These are phyloP conservation scores for Abrostola triplasia DNA, from an alignment of 2,888 invertebrate genomes.

Conservation along the genomic window DNA sequence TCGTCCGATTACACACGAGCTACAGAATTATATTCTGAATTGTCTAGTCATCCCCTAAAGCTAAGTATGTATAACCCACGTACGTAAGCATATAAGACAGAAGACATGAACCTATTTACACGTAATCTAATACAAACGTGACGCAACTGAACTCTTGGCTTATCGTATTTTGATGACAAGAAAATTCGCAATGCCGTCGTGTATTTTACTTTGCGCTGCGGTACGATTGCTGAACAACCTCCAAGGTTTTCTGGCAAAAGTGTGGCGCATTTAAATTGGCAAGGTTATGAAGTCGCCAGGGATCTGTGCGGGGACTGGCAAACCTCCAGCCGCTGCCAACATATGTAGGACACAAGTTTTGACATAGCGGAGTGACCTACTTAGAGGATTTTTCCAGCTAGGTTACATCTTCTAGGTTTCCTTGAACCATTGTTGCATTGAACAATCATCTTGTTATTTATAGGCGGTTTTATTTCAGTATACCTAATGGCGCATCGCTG, in stretches of 20 bases:
- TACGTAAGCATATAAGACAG: not conserved
- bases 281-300: conserved; percentile 64
- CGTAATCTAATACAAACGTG: conserved; percentile 34
- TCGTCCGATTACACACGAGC: not conserved
- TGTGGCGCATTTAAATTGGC: conserved; percentile 62
- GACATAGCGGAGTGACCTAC: conserved; percentile 69
- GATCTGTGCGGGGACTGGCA: conserved; percentile 70
- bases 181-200: conserved; percentile 33
- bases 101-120: conserved; percentile 23
- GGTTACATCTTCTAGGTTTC: conserved; percentile 29
- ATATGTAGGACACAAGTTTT: conserved; percentile 76
- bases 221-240: conserved; percentile 28
- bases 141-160: conserved; percentile 20
- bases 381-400: conserved; percentile 54
- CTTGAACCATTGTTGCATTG: conserved; percentile 29
- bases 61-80: too few relatives aligned
- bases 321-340: conserved; percentile 75
- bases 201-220: conserved; percentile 37
- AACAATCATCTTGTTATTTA: conserved; percentile 7
- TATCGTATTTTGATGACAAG: conserved; percentile 28
- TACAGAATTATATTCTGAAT: conserved; percentile 12
- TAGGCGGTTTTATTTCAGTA: not conserved
- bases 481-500: not conserved
- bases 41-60: not conserved
- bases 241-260: conserved; percentile 51